Evolutionary conservation across 2,888 invertebrate species (phyloP).

Genomic region (Tiliacea aurago): DNA sequence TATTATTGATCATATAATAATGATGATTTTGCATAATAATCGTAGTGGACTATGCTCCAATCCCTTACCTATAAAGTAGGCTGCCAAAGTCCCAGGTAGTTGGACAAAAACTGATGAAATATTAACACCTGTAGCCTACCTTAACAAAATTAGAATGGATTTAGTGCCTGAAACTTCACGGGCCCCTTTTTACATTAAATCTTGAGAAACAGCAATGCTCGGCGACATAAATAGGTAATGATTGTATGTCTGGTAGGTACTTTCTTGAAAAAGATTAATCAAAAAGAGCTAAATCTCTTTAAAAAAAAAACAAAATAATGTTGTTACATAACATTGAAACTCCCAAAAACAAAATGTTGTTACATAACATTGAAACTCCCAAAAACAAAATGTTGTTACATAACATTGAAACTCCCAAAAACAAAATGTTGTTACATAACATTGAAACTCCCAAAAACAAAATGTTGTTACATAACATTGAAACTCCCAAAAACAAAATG

Average conservation of each 20-base stretch:
- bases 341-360: too few species aligned
- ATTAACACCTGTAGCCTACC: too few species aligned
- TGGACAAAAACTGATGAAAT: too few species aligned
- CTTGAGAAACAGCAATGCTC: neutral
- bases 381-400: too few species aligned
- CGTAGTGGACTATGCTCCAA: too few species aligned
- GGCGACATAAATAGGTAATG: neutral
- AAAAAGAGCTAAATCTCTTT: neutral
- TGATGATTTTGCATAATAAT: too few species aligned
- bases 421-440: slow-evolving; percentile 13
- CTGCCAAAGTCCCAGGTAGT: too few species aligned
- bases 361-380: slow-evolving; percentile 15
- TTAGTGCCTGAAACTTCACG: neutral
- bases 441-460: too few species aligned
- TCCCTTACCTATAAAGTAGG: too few species aligned
- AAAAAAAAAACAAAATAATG: slow-evolving; percentile 22
- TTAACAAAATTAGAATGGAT: neutral
- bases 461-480: slow-evolving; percentile 15
- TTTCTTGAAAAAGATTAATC: neutral
- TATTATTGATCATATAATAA: too few species aligned
- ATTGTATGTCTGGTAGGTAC: too few species aligned
- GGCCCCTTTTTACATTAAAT: neutral
- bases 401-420: slow-evolving; percentile 48
- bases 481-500: too few species aligned
- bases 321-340: slow-evolving; percentile 15